Conservation (phyloP, 1,140 invertebrate genomes). For the Ips typographus region DNA sequence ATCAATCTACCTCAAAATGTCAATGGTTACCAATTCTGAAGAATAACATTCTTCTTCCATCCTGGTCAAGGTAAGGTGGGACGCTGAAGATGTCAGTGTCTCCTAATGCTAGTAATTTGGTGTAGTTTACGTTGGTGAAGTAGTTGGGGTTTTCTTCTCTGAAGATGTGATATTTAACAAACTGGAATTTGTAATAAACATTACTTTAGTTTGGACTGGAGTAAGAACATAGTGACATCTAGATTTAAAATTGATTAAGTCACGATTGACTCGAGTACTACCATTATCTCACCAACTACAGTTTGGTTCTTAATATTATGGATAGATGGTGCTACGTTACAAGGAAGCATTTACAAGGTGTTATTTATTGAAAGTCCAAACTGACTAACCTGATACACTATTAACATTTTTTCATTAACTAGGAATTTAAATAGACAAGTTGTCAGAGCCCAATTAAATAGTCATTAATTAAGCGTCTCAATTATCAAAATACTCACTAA, state of each 20-base stretch:
- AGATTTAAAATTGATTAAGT: too few species aligned
- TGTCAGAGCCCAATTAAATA: neutral
- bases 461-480: neutral
- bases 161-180: slow-evolving; percentile 74
- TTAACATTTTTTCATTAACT: neutral
- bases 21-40: slow-evolving; percentile 61
- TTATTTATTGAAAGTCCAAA: too few species aligned
- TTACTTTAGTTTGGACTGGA: neutral
- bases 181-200: slow-evolving; percentile 51
- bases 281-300: too few species aligned
- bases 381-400: too few species aligned
- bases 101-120: slow-evolving; percentile 65
- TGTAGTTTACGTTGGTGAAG: slow-evolving; percentile 65
- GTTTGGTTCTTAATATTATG: too few species aligned
- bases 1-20: neutral
- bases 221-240: neutral
- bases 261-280: too few species aligned
- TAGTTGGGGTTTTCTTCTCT: slow-evolving; percentile 70
- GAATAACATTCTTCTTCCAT: slow-evolving; percentile 66
- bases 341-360: too few species aligned
- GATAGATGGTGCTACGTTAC: too few species aligned
- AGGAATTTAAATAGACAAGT: neutral
- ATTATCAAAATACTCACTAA: slow-evolving; percentile 61
- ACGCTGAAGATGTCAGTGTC: slow-evolving; percentile 70
- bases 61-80: slow-evolving; percentile 71